Percentiles rank a stretch among this genome's conserved stretches.
These are phyloP conservation scores for Odocoileus hemionus DNA, from an alignment of 2,113 vertebrate species.

Conservation along the genomic window DNA sequence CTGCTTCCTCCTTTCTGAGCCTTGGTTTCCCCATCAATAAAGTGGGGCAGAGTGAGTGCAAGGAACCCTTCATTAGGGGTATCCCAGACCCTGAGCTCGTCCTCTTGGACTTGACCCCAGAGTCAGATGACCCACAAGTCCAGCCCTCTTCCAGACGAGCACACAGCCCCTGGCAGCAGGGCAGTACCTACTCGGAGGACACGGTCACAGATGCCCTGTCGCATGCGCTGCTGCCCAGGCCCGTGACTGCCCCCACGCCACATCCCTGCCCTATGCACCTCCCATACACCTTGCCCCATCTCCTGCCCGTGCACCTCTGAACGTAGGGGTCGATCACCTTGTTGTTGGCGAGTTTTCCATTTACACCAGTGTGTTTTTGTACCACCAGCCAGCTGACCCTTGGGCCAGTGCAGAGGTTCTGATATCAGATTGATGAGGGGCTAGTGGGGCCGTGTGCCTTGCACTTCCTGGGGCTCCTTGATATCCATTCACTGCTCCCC, in stretches of 20 bases:
- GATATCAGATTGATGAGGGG: neutral
- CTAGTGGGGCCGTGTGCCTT: neutral
- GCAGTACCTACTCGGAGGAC: neutral
- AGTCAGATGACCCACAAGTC: neutral
- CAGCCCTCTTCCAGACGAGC: neutral
- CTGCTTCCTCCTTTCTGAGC: neutral
- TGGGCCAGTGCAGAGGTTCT: neutral
- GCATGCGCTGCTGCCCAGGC: neutral
- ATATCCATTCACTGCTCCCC: neutral
- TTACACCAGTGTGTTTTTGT: neutral
- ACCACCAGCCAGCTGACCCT: neutral
- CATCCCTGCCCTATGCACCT: neutral
- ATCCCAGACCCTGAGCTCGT: neutral
- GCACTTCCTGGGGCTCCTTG: neutral
- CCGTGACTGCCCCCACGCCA: fast-evolving
- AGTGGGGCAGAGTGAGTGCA: fast-evolving
- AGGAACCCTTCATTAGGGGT: no score
- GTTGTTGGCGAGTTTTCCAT: neutral
- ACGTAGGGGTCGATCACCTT: fast-evolving
- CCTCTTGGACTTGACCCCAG: neutral
- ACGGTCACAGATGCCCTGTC: neutral
- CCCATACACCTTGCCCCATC: neutral
- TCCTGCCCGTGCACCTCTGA: fast-evolving
- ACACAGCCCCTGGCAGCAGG: neutral
- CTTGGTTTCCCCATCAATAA: neutral